Evolutionary conservation across 2,888 invertebrate genomes (phyloP).

Genomic region (Dioctria rufipes): DNA sequence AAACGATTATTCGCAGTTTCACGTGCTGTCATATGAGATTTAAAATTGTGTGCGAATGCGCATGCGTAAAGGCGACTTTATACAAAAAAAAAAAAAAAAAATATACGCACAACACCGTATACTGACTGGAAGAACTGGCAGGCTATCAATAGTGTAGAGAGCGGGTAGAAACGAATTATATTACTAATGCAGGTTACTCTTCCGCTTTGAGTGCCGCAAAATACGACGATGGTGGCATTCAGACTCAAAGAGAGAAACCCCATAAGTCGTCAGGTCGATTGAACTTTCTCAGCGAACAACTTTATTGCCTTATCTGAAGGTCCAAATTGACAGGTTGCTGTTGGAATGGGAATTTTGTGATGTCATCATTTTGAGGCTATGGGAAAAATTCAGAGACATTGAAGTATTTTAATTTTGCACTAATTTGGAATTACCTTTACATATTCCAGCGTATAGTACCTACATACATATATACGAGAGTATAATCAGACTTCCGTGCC

Average conservation of each 20-base stretch:
- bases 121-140: no score
- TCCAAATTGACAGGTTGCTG: slow-evolving; percentile 48
- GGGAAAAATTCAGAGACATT: slow-evolving; percentile 57
- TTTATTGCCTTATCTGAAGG: slow-evolving; percentile 44
- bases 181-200: slow-evolving; percentile 43
- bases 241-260: not conserved
- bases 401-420: slow-evolving; percentile 59
- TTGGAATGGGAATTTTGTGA: slow-evolving; percentile 54
- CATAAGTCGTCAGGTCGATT: slow-evolving; percentile 8
- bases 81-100: not conserved
- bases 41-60: slow-evolving; percentile 37
- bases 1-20: slow-evolving; percentile 8
- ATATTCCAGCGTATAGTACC: slow-evolving; percentile 15
- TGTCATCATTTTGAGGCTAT: slow-evolving; percentile 59
- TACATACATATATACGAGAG: no score
- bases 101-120: slow-evolving; percentile 27
- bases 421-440: slow-evolving; percentile 57
- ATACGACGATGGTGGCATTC: slow-evolving; percentile 21
- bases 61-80: slow-evolving; percentile 21
- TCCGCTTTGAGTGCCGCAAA: slow-evolving; percentile 50
- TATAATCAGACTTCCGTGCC: not conserved
- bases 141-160: not conserved
- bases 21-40: slow-evolving; percentile 32
- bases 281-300: slow-evolving; percentile 44
- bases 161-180: slow-evolving; percentile 19